Conservation (phyloP, 2,113 vertebrate genomes). For the Chrysemys picta region DNA sequence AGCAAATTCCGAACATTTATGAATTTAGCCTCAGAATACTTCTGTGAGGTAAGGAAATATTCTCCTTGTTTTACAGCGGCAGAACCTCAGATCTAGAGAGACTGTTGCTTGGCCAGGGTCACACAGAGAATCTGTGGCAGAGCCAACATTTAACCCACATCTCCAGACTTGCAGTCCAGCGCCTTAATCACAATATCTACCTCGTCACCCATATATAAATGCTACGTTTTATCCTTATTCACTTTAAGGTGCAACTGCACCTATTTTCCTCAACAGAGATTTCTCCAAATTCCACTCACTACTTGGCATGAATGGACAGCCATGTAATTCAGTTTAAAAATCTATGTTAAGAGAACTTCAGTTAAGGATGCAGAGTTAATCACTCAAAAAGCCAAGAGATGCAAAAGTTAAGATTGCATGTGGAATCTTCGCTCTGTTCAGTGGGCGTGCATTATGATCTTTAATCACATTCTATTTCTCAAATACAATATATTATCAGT, state of each 20-base stretch:
- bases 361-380: not conserved
- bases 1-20: conserved; percentile 52
- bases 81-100: conserved; percentile 30
- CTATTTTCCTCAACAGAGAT: fast-evolving
- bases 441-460: not conserved
- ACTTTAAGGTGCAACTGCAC: not conserved
- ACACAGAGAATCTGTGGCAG: fast-evolving
- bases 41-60: conserved; percentile 14
- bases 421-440: fast-evolving
- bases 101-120: not conserved
- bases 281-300: not conserved
- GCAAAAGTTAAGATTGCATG: fast-evolving
- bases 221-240: not conserved
- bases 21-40: conserved; percentile 25
- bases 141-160: not conserved
- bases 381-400: not conserved
- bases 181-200: not conserved
- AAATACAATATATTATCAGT: not conserved
- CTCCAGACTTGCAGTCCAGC: fast-evolving
- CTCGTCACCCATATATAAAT: not conserved
- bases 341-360: fast-evolving
- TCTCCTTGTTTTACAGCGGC: not conserved
- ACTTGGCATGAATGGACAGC: not conserved
- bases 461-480: not conserved
- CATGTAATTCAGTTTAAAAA: not conserved